These are phyloP conservation scores for Diplogasteroides magnus DNA, from an alignment of 1,140 invertebrate species.

Conservation along the genomic window DNA sequence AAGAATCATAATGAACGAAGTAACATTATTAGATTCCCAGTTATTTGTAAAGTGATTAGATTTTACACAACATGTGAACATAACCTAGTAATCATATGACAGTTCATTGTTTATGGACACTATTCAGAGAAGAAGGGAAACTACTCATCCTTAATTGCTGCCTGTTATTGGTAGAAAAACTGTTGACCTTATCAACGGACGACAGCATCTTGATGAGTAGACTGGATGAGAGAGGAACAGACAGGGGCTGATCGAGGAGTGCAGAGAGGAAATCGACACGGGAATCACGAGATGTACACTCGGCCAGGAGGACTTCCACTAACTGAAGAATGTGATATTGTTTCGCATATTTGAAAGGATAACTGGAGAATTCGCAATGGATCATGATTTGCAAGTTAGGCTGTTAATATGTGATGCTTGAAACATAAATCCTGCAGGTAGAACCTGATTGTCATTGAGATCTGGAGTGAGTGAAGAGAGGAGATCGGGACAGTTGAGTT, in stretches of 20 bases:
- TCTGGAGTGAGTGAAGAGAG: neutral
- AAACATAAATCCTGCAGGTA: no score
- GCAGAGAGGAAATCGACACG: conserved; percentile 24
- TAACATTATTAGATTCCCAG: no score
- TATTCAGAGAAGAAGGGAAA: neutral
- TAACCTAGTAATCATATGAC: no score
- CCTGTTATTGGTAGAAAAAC: neutral
- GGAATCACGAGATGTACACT: conserved; percentile 22
- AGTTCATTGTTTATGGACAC: no score
- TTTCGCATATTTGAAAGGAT: conserved; percentile 8
- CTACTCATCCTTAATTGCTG: neutral
- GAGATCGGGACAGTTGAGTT: conserved; percentile 24
- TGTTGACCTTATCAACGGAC: conserved; percentile 11
- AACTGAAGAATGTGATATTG: conserved; percentile 16
- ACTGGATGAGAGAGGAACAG: conserved; percentile 16
- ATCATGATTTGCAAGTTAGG: conserved; percentile 17
- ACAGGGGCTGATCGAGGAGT: conserved; percentile 17
- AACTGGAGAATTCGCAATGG: conserved; percentile 6
- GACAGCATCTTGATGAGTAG: conserved; percentile 26
- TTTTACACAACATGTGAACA: no score
- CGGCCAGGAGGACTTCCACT: conserved; percentile 16
- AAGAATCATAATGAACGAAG: no score
- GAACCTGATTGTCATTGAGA: neutral
- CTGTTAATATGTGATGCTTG: no score
- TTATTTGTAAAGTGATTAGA: no score